These are phyloP conservation scores for Oncorhynchus kisutch DNA, from an alignment of 2,113 vertebrate species.

Conservation along the genomic window DNA sequence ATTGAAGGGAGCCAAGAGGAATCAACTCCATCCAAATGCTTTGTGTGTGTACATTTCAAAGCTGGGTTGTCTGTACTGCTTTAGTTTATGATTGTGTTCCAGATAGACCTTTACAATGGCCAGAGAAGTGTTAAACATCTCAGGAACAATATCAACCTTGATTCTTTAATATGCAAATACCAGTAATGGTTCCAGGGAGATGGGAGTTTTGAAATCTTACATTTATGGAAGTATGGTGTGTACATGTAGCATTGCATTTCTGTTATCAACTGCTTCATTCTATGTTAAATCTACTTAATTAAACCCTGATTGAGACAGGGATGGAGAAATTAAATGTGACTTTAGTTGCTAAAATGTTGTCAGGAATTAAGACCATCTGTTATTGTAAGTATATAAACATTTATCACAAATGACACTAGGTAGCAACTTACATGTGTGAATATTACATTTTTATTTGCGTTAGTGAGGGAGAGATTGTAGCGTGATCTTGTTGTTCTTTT, in stretches of 20 bases:
- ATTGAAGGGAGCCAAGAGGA: neutral
- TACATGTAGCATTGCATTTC: neutral
- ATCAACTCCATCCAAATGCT: neutral
- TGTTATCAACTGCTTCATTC: neutral
- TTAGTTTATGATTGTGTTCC: too few species aligned
- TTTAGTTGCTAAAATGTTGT: too few species aligned
- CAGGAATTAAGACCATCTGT: too few species aligned
- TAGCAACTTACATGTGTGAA: neutral
- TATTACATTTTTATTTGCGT: constrained; percentile 49
- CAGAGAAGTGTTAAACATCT: too few species aligned
- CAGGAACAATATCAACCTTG: too few species aligned
- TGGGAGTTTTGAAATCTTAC: neutral
- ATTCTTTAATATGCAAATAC: too few species aligned
- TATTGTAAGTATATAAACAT: too few species aligned
- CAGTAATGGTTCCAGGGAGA: neutral
- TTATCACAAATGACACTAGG: neutral
- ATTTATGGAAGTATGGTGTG: neutral
- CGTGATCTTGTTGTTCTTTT: constrained; percentile 19
- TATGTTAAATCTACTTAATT: neutral
- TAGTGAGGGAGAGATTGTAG: constrained; percentile 38
- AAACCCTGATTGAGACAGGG: neutral
- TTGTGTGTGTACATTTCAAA: too few species aligned
- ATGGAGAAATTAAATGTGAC: neutral
- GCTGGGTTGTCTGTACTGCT: neutral
- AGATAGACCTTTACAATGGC: too few species aligned